These are phyloP conservation scores for Verasper variegatus DNA, from an alignment of 2,113 vertebrate genomes.

Conservation along the genomic window DNA sequence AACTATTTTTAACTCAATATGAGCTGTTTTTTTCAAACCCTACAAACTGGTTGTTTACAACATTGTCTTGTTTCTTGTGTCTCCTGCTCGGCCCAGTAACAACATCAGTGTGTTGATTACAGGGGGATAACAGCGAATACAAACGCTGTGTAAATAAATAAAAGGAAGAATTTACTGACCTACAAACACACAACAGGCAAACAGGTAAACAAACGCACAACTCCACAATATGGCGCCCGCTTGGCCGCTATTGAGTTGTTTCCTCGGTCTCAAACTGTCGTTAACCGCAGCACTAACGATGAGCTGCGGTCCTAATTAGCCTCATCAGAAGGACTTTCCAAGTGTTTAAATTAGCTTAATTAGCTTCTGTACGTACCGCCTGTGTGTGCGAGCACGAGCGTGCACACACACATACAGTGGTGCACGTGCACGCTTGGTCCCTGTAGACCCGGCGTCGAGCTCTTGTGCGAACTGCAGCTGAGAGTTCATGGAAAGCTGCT, in stretches of 20 bases:
- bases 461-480: conserved; percentile 32
- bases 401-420: conserved; percentile 1
- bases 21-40: no score
- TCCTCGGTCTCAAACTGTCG: conserved; percentile 17
- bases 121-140: no score
- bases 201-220: not conserved
- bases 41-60: no score
- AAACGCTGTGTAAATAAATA: no score
- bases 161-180: no score
- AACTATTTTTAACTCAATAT: no score
- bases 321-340: conserved; percentile 78
- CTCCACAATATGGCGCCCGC: not conserved
- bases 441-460: conserved; percentile 62
- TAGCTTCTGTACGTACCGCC: conserved; percentile 50
- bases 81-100: no score
- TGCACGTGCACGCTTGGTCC: conserved; percentile 48
- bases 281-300: conserved; percentile 35
- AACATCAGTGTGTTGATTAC: no score
- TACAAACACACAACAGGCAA: not conserved
- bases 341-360: conserved; percentile 82
- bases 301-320: conserved; percentile 74
- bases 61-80: no score
- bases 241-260: conserved; percentile 15
- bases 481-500: conserved; percentile 55
- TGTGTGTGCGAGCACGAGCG: no score